Evolutionary conservation across 1,140 invertebrate species (phyloP), one percentile per base, ranked within the genome.

Genomic region (Trichonephila inaurata): DNA sequence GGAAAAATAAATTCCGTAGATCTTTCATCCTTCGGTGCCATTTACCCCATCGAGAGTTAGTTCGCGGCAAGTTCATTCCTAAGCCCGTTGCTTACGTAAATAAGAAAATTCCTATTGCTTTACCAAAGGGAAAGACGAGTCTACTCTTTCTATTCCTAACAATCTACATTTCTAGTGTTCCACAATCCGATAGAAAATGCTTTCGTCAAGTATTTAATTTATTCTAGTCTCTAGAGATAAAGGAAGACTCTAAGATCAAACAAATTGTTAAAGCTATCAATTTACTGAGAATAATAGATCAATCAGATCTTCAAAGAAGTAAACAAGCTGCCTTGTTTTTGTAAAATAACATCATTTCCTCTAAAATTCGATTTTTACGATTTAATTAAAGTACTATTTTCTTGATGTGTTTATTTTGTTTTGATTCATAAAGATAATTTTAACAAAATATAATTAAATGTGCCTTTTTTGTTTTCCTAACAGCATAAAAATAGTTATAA

Each of bases 1-100:
- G 28, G 72, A 33, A 77, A 77, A 77, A 77, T 77, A 77, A 77
- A 77, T 77, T 77, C 72, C 72, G 33, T 33, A 40, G 28, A 77
- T 77, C 72, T 77, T 77, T 77, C 72, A 77, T 77, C 72, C 28
- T 33, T 69, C n/a, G 24, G n/a, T 69, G 66, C 24, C 66, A 28
- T 69, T 69, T 28, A 69, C n/a, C 10, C 24, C 66, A 69, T 69
- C 66, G 24, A 69, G 66, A 24, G 24, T 24, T 69, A 24, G 24
- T 24, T n/a, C 24, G 24, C 66, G 14, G 10, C 7, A 69, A 24
- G 24, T 69, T 24, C 66, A 69, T 69, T 77, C 72, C 28, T 40
- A 18, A 18, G 72, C 24, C 72, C 16, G 16, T 28, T 33, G 72
- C 72, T 77, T 77, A 77, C 24, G 72, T 77, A 77, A 77, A 77